Conservation (phyloP, 1,140 invertebrate species). For the Bombus turneri region DNA sequence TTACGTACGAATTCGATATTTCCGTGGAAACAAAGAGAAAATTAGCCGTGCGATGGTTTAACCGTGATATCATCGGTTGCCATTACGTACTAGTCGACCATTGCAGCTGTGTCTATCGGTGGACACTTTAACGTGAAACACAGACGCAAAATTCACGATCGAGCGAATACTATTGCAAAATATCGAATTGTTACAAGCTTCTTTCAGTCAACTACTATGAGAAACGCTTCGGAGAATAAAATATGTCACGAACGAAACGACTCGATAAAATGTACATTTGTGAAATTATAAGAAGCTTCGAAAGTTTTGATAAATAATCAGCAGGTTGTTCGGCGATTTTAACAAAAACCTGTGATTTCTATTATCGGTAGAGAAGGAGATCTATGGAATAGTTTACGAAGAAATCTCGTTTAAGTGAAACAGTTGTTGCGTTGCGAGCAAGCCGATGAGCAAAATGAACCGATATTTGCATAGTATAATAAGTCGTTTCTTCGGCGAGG, state of each 20-base stretch:
- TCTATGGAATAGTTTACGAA: not conserved
- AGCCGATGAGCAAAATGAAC: too few relatives aligned
- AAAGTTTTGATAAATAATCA: not conserved
- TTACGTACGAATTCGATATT: not conserved
- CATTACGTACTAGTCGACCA: not conserved
- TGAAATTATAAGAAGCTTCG: not conserved
- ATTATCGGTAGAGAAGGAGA: not conserved
- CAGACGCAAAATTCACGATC: not conserved
- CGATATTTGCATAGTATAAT: not conserved
- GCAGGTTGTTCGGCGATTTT: not conserved
- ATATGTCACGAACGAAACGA: too few relatives aligned
- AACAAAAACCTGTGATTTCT: not conserved
- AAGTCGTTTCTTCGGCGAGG: not conserved
- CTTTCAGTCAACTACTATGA: too few relatives aligned
- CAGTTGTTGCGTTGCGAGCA: too few relatives aligned
- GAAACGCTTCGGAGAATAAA: not conserved
- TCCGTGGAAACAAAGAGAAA: not conserved
- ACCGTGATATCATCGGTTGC: not conserved
- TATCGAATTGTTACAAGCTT: not conserved
- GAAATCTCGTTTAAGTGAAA: not conserved
- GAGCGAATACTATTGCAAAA: not conserved
- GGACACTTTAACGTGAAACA: not conserved
- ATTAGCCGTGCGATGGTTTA: not conserved
- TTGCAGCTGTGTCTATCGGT: not conserved
- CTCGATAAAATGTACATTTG: not conserved